These are phyloP conservation scores for Ochotona princeps DNA, from an alignment of 2,113 vertebrate species.

Conservation along the genomic window DNA sequence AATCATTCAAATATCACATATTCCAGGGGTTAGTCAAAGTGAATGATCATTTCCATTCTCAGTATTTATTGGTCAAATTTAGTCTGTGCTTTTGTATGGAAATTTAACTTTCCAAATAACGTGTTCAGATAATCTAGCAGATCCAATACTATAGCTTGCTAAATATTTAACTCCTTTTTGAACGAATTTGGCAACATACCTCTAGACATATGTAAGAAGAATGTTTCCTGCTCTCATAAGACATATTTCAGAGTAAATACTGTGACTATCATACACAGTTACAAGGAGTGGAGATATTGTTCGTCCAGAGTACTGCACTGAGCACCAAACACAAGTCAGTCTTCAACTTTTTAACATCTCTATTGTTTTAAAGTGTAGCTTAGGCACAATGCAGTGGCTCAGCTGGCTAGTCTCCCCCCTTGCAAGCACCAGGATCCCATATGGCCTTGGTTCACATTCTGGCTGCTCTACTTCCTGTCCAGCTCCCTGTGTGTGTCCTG, in stretches of 20 bases:
- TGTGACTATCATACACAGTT: neutral
- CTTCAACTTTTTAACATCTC: neutral
- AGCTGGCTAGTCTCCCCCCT: no score
- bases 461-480: no score
- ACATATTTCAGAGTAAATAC: neutral
- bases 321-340: neutral
- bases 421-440: no score
- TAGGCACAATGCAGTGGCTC: no score
- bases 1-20: slow-evolving; percentile 1
- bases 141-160: neutral
- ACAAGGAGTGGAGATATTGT: neutral
- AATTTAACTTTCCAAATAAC: neutral
- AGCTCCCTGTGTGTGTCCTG: no score
- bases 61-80: neutral
- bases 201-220: neutral
- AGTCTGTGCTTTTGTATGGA: neutral
- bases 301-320: neutral
- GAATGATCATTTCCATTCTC: neutral
- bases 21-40: neutral
- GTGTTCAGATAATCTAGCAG: neutral
- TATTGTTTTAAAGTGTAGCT: neutral
- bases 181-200: neutral
- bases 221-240: neutral
- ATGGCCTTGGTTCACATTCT: no score
- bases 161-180: slow-evolving; percentile 11